A percentile compares a stretch with the other conserved stretches of the same genome.
Evolutionary conservation across 1,140 invertebrate genomes (phyloP).

Genomic region (Drosophila sp.): DNA sequence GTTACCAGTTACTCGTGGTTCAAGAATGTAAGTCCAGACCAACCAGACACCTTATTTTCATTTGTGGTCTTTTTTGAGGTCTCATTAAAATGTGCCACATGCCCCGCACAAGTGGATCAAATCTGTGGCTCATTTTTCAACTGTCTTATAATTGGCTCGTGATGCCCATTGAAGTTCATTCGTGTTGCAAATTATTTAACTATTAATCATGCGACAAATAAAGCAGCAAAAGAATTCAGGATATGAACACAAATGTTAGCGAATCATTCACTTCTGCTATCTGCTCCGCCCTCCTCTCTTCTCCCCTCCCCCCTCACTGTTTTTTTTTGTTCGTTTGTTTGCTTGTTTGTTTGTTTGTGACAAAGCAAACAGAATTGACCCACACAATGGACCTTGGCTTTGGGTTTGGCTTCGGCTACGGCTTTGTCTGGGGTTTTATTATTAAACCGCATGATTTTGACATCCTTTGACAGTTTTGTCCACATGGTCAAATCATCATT

Average conservation of each 20-base stretch:
- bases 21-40: conserved; percentile 81
- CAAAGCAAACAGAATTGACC: conserved; percentile 6
- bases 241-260: conserved; percentile 20
- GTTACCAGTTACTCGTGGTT: conserved; percentile 82
- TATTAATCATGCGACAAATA: conserved; percentile 74
- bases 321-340: too few relatives aligned
- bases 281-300: too few relatives aligned
- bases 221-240: conserved; percentile 45
- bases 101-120: background rate
- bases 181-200: conserved; percentile 73
- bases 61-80: conserved; percentile 55
- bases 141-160: conserved; percentile 65
- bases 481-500: conserved; percentile 77
- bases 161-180: conserved; percentile 62
- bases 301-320: background rate
- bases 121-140: conserved; percentile 39
- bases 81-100: conserved; percentile 55
- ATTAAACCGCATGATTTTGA: conserved; percentile 76
- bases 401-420: conserved; percentile 19
- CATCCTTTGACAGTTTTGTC: conserved; percentile 77
- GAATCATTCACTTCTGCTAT: background rate
- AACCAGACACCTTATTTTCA: conserved; percentile 12
- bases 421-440: conserved; percentile 49
- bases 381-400: conserved; percentile 22
- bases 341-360: conserved; percentile 1